A percentile compares a stretch with the other conserved stretches of the same genome.
These are phyloP conservation scores for Salmo trutta DNA, from an alignment of 2,797 vertebrate species.

Conservation along the genomic window DNA sequence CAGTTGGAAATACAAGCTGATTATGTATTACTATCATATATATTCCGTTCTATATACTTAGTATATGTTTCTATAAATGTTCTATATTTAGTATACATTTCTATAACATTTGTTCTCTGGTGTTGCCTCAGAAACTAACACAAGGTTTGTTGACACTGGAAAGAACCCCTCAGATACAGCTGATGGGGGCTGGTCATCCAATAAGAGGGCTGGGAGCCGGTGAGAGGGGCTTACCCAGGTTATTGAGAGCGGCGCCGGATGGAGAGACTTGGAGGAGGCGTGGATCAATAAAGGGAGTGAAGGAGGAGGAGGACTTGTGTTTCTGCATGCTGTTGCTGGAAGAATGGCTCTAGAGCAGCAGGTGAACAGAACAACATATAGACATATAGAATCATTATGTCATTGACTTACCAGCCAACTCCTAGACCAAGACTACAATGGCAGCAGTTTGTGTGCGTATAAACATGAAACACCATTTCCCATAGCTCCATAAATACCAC, in stretches of 20 bases:
- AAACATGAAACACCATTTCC: constrained; percentile 3
- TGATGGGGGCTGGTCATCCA: neutral
- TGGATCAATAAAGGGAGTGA: constrained; percentile 99
- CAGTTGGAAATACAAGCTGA: neutral
- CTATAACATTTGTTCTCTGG: neutral
- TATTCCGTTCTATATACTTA: too few species aligned
- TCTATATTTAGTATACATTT: neutral
- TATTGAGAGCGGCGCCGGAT: constrained; percentile 95
- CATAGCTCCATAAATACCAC: neutral
- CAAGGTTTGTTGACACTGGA: neutral
- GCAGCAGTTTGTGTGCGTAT: neutral
- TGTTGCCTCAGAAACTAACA: neutral
- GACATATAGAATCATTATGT: neutral
- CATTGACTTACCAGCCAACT: neutral
- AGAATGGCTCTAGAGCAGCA: constrained; percentile 85
- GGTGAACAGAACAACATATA: neutral
- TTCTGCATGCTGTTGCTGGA: constrained; percentile 98
- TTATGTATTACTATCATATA: too few species aligned
- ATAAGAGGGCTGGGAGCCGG: neutral
- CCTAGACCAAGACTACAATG: neutral
- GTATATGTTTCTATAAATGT: too few species aligned
- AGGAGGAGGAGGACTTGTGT: constrained; percentile 99
- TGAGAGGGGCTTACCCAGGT: constrained; percentile 84
- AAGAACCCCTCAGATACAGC: neutral
- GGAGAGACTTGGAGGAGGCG: constrained; percentile 97